phyloP scores from a whole-genome alignment of 2,113 vertebrate species.

The Alouatta palliata region DNA sequence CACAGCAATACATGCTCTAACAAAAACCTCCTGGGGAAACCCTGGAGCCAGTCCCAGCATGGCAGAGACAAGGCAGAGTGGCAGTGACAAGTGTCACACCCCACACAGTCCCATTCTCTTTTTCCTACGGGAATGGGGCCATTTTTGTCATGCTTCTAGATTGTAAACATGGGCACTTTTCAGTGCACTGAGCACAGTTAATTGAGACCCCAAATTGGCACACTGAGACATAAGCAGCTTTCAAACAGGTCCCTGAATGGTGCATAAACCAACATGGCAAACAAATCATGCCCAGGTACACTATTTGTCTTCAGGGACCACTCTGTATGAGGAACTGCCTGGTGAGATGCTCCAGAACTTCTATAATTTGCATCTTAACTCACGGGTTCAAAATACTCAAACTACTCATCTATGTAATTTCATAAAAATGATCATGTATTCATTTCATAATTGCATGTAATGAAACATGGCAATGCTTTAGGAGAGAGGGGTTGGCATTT shows the following conservation, averaged over 20 bases:
- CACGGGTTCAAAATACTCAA: constrained; percentile 42
- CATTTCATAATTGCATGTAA: constrained; percentile 51
- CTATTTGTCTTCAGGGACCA: constrained; percentile 23
- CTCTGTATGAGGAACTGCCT: neutral
- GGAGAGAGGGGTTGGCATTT: neutral
- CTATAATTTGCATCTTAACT: constrained; percentile 53
- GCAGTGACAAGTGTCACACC: neutral
- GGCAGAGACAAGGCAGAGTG: neutral
- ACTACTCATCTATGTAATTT: constrained; percentile 44
- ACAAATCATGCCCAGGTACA: constrained; percentile 35
- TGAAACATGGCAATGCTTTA: neutral
- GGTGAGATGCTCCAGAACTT: constrained; percentile 19
- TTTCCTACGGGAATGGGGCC: neutral
- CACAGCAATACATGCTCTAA: constrained; percentile 72
- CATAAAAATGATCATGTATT: constrained; percentile 31
- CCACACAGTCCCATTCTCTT: neutral
- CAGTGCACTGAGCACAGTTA: neutral
- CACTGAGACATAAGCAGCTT: constrained; percentile 39
- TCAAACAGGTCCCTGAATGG: neutral
- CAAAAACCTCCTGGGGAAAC: constrained; percentile 68
- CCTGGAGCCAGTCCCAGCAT: neutral
- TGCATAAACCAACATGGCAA: neutral
- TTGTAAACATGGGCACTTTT: neutral
- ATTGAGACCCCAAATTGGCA: constrained; percentile 7
- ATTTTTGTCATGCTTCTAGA: neutral